A percentile compares a stretch with the other conserved stretches of the same genome.
These are phyloP conservation scores for Sinelater perroti DNA, from an alignment of 2,888 invertebrate species.

Conservation along the genomic window DNA sequence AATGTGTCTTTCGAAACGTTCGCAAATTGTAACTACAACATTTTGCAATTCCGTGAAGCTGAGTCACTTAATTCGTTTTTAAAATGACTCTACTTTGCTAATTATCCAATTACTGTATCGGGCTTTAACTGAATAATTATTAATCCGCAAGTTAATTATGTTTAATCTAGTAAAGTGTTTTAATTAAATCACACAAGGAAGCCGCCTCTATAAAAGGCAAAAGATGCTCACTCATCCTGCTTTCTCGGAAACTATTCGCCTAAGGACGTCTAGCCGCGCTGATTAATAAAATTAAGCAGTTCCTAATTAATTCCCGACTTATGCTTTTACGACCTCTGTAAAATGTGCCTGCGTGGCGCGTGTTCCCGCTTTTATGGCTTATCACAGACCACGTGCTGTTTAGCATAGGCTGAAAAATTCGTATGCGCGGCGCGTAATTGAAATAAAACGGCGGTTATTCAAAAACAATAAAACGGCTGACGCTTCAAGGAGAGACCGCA, in stretches of 20 bases:
- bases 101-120: too few relatives aligned
- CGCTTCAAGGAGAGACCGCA: constrained; percentile 42
- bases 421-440: constrained; percentile 9
- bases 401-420: constrained; percentile 13
- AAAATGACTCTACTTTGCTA: too few relatives aligned
- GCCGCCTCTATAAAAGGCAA: too few relatives aligned
- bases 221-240: background rate
- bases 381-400: constrained; percentile 5
- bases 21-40: too few relatives aligned
- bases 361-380: background rate
- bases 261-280: constrained; percentile 12
- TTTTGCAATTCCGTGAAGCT: too few relatives aligned
- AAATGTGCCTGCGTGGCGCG: background rate
- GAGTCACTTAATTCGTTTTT: too few relatives aligned
- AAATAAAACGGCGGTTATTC: constrained; percentile 22
- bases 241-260: constrained; percentile 13
- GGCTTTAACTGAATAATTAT: too few relatives aligned
- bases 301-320: constrained; percentile 14
- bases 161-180: too few relatives aligned
- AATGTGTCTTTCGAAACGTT: too few relatives aligned
- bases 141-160: too few relatives aligned
- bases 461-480: constrained; percentile 27
- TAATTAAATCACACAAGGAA: constrained; percentile 2
- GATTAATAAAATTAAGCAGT: constrained; percentile 16
- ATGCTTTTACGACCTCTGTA: constrained; percentile 11